Conservation (phyloP, 2,797 vertebrate species). For the Leucoraja ocellata region DNA sequence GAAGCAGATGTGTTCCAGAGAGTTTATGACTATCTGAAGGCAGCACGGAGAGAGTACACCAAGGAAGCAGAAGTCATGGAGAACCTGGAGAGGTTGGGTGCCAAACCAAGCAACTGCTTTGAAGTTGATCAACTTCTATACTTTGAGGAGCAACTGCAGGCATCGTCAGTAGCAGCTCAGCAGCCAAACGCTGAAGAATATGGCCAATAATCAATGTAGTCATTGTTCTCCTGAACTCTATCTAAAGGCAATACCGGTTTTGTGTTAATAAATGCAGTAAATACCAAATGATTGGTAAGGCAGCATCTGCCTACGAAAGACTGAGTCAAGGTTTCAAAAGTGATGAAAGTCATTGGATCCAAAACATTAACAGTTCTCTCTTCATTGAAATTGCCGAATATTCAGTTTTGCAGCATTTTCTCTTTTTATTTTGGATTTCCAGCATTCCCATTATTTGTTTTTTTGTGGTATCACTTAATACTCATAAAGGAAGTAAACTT, state of each 20-base stretch:
- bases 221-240: too few species aligned
- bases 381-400: too few species aligned
- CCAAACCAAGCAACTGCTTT: constrained; percentile 57
- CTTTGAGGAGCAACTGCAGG: constrained; percentile 64
- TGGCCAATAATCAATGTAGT: neutral
- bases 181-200: constrained; percentile 27
- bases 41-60: constrained; percentile 49
- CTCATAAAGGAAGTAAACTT: neutral
- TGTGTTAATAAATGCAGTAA: too few species aligned
- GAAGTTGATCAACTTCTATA: constrained; percentile 75
- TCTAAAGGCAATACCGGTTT: neutral
- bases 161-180: constrained; percentile 36
- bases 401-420: too few species aligned
- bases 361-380: too few species aligned
- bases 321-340: too few species aligned
- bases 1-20: constrained; percentile 59
- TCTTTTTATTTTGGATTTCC: too few species aligned
- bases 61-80: constrained; percentile 53
- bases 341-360: too few species aligned
- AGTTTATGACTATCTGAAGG: constrained; percentile 62
- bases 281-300: too few species aligned
- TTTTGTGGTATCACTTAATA: too few species aligned
- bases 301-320: too few species aligned
- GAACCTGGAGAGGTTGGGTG: constrained; percentile 54
- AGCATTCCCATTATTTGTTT: too few species aligned